Evolutionary conservation across 2,113 vertebrate species (phyloP).

Genomic region (Protobothrops mucrosquamatus): DNA sequence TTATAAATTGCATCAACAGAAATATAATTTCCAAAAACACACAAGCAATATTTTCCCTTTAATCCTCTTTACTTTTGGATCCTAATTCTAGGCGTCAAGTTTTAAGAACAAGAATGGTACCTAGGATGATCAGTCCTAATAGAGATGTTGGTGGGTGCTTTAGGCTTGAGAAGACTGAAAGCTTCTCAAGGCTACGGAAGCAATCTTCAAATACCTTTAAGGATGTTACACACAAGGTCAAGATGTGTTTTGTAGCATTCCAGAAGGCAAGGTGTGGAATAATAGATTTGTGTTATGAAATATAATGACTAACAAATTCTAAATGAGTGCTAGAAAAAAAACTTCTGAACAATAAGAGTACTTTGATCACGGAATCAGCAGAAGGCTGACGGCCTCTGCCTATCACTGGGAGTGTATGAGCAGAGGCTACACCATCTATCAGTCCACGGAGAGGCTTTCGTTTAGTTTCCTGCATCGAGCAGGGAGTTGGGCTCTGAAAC

Average conservation of each 20-base stretch:
- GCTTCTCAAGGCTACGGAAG: not conserved
- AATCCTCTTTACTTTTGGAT: not conserved
- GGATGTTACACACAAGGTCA: not conserved
- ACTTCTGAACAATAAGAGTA: not conserved
- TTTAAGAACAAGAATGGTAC: not conserved
- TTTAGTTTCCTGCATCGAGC: not conserved
- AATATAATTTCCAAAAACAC: not conserved
- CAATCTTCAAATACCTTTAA: not conserved
- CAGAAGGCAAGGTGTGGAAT: not conserved
- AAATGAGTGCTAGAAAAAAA: not conserved
- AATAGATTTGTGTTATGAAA: not conserved
- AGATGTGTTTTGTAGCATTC: not conserved
- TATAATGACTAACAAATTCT: not conserved
- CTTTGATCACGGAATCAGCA: not conserved
- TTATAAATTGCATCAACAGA: not conserved
- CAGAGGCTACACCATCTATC: not conserved
- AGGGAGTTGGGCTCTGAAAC: not conserved
- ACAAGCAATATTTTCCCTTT: not conserved
- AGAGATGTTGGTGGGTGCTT: not conserved
- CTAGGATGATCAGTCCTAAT: not conserved
- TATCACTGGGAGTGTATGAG: not conserved
- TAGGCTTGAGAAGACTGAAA: not conserved
- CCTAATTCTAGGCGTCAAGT: not conserved
- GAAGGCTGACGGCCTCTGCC: not conserved
- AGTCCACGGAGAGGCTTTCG: not conserved